A percentile compares a stretch with the other conserved stretches of the same genome.
Evolutionary conservation across 2,113 vertebrate genomes (phyloP).

Genomic region (Jaculus jaculus): DNA sequence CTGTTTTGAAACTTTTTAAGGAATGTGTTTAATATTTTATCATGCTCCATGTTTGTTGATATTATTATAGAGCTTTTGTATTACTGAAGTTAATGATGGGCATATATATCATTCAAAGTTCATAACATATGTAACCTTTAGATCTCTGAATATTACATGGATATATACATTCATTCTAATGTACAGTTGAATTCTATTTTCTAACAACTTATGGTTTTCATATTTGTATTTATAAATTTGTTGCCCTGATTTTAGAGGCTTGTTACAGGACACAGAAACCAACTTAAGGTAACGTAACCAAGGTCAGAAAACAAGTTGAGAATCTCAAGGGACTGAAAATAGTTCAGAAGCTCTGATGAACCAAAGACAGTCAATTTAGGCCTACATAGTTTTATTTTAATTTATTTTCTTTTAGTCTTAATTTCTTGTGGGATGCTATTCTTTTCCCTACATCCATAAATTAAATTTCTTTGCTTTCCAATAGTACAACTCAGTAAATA

Average conservation of each 20-base stretch:
- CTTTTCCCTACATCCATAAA: not conserved
- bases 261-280: not conserved
- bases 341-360: not conserved
- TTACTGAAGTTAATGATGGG: not conserved
- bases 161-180: not conserved
- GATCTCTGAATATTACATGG: not conserved
- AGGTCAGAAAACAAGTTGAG: not conserved
- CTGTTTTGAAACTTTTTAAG: not conserved
- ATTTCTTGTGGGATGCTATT: not conserved
- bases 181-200: not conserved
- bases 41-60: not conserved
- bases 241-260: not conserved
- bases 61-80: constrained; percentile 21
- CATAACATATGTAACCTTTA: not conserved
- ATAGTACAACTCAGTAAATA: not conserved
- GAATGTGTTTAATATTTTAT: not conserved
- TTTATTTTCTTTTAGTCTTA: not conserved
- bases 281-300: not conserved
- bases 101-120: not conserved
- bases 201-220: not conserved
- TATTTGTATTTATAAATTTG: too few species aligned
- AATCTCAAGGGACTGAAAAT: not conserved
- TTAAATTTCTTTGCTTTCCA: not conserved
- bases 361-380: not conserved
- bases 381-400: not conserved